Evolutionary conservation across 2,888 invertebrate genomes (phyloP).

Genomic region (Dicycla oo): DNA sequence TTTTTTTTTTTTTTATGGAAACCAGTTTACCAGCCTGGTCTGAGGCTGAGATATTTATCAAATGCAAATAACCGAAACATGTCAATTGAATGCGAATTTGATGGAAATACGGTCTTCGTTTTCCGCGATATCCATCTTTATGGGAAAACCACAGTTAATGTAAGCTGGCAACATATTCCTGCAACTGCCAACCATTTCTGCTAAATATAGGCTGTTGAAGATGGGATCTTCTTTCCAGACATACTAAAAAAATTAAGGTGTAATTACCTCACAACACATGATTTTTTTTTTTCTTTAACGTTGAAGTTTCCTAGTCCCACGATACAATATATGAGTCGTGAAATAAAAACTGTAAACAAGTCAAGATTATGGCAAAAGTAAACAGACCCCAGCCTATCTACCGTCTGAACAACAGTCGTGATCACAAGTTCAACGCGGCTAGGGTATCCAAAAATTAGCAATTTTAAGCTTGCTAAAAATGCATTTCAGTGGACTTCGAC

Average conservation of each 20-base stretch:
- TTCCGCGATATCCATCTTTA: slow-evolving; percentile 35
- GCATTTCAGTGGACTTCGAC: neutral
- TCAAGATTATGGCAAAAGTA: slow-evolving; percentile 25
- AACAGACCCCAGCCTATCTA: slow-evolving; percentile 29
- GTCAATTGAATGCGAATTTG: slow-evolving; percentile 19
- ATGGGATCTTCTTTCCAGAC: neutral
- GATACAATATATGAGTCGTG: slow-evolving; percentile 13
- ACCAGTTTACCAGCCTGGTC: slow-evolving; percentile 10
- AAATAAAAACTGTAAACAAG: slow-evolving; percentile 26
- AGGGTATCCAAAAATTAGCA: slow-evolving; percentile 39
- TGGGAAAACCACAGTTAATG: slow-evolving; percentile 11
- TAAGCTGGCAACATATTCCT: neutral
- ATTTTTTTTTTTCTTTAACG: neutral
- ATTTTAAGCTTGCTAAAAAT: neutral
- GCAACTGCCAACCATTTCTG: neutral
- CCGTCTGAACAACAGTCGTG: slow-evolving; percentile 50
- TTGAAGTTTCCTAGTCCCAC: slow-evolving; percentile 1
- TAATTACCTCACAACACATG: neutral
- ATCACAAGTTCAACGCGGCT: slow-evolving; percentile 32
- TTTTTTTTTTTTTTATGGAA: neutral
- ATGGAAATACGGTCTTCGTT: slow-evolving; percentile 22
- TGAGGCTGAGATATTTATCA: slow-evolving; percentile 27
- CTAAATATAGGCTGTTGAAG: neutral
- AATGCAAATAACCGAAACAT: slow-evolving; percentile 34
- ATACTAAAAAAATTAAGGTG: neutral